Evolutionary conservation across 2,888 invertebrate species (phyloP), one percentile per base, ranked within the genome.

Genomic region (Pimpla rufipes): DNA sequence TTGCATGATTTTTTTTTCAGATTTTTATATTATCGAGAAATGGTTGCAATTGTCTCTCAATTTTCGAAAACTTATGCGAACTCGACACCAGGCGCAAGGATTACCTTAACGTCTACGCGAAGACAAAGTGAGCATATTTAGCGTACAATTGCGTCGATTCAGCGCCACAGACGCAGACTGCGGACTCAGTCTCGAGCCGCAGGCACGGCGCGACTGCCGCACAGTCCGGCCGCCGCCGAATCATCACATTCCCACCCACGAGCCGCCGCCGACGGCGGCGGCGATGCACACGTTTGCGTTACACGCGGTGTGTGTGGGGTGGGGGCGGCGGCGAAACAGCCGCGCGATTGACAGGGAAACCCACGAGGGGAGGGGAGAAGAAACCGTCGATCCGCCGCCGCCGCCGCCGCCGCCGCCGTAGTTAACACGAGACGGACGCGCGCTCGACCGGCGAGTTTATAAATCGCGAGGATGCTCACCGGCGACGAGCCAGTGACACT

Each of bases 401-500:
- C 29, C 71, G 84, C 77, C 55, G 80, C 57, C 42, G 23, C 16
- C 16, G 35, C 59, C 29, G 29, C 16, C 50, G 68, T 79, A 64
- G 76, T 81, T 75, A 77, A 86, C 68, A 81, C 76, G 83, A 85
- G 75, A 79, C 71, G 79, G 50, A 76, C 80, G 81, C 75, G 79
- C 75, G 80, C 86, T 86, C 84, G 87, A 77, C 85, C 83, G 86
- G 77, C 77, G 88, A 86, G 89, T 89, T 90, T 90, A 89, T 90
- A 90, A 90, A 89, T 89, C 88, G 89, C 88, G 89, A 88, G 88
- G 89, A 90, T 90, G 89, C 86, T 81, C 84, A 81, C 86, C 86
- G 75, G 85, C 81, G 75, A 52, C 85, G 85, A 83, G 86, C 74
- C 87, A 88, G 89, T 89, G 87, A 88, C 86, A 87, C 86, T 85